Conservation (phyloP, 2,797 vertebrate genomes). For the Sebastes cheni region DNA sequence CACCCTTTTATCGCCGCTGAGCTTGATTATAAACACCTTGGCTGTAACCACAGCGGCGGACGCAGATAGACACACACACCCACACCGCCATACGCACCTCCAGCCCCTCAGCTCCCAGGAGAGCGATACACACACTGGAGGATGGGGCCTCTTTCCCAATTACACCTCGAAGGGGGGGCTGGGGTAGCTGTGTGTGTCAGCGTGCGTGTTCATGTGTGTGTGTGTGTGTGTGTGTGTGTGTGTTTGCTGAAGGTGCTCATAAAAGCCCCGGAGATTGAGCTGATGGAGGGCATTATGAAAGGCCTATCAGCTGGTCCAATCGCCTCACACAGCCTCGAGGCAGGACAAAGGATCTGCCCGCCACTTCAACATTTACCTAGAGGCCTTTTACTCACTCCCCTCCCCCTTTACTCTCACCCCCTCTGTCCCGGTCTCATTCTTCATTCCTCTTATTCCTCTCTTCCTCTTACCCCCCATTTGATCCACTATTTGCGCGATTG, state of each 20-base stretch:
- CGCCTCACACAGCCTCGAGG: constrained; percentile 54
- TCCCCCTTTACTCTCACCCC: constrained; percentile 8
- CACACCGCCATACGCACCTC: constrained; percentile 17
- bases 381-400: constrained; percentile 47
- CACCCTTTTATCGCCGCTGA: constrained; percentile 63
- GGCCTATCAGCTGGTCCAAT: constrained; percentile 70
- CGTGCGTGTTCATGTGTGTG: neutral
- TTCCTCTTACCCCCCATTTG: neutral
- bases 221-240: constrained; percentile 45
- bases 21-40: constrained; percentile 73
- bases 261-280: constrained; percentile 74
- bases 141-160: constrained; percentile 71
- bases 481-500: constrained; percentile 13
- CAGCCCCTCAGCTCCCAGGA: constrained; percentile 57
- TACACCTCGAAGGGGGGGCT: constrained; percentile 41
- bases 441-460: neutral
- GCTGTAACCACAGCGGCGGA: constrained; percentile 49
- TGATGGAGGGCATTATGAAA: constrained; percentile 74
- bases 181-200: constrained; percentile 20
- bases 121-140: constrained; percentile 63
- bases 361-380: constrained; percentile 71
- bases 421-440: neutral
- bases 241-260: constrained; percentile 73
- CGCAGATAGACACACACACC: constrained; percentile 28
- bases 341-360: constrained; percentile 73